Conservation (phyloP, 2,888 invertebrate genomes). For the Rapana venosa region DNA sequence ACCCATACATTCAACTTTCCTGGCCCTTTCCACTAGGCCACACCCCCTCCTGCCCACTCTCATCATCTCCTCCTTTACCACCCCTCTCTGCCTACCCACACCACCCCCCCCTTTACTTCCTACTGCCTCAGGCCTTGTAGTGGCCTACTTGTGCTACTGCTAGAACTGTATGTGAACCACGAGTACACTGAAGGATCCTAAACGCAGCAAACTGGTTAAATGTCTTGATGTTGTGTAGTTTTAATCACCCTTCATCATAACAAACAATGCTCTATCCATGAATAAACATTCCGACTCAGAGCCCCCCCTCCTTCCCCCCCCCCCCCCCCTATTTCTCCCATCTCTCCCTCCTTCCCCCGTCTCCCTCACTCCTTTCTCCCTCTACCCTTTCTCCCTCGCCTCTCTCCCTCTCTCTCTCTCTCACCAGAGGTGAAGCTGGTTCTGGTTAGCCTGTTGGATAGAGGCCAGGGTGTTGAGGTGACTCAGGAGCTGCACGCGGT, state of each 20-base stretch:
- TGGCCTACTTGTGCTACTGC: no score
- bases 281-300: no score
- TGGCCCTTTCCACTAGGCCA: background rate
- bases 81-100: no score
- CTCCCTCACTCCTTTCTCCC: background rate
- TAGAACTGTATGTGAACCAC: no score
- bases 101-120: background rate
- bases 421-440: slow-evolving; percentile 93
- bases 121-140: background rate
- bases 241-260: no score
- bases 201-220: no score
- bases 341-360: no score
- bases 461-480: slow-evolving; percentile 94
- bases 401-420: slow-evolving; percentile 47
- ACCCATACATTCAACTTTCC: no score
- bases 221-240: no score
- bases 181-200: no score
- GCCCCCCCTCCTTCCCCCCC: background rate
- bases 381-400: background rate
- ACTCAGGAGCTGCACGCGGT: slow-evolving; percentile 92
- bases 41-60: background rate
- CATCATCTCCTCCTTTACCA: background rate
- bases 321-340: background rate
- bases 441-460: slow-evolving; percentile 95
- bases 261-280: no score